Evolutionary conservation across 2,797 vertebrate genomes (phyloP).

Genomic region (Lepidocolaptes lacrymiger): DNA sequence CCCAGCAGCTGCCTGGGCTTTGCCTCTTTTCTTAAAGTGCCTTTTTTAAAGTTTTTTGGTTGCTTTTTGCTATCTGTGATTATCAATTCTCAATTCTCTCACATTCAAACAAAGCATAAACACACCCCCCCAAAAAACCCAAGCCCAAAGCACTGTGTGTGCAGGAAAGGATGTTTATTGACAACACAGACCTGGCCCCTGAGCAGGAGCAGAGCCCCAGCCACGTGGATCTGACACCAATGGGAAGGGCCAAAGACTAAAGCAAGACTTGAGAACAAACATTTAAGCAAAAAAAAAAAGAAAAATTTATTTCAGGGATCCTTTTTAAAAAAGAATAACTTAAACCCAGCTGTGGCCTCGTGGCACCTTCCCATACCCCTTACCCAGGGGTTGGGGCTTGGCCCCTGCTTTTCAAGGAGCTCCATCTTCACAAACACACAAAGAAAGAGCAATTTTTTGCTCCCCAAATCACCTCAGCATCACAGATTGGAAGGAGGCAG

Average conservation of each 20-base stretch:
- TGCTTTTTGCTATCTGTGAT: accelerated
- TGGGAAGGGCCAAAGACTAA: background rate
- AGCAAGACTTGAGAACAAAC: background rate
- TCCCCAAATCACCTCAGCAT: background rate
- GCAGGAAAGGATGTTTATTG: background rate
- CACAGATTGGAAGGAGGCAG: background rate
- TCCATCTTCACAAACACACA: background rate
- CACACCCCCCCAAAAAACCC: accelerated
- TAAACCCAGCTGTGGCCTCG: background rate
- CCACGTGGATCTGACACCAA: accelerated
- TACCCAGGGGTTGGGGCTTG: background rate
- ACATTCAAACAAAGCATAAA: background rate
- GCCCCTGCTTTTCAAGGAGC: background rate
- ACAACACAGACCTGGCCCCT: background rate
- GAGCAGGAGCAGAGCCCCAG: background rate
- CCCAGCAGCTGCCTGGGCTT: background rate
- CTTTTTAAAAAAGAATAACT: conserved; percentile 12
- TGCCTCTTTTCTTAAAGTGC: background rate
- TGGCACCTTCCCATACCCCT: background rate
- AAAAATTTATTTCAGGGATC: background rate
- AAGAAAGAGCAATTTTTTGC: background rate
- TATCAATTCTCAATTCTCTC: background rate
- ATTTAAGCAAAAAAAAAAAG: background rate
- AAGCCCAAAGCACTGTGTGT: background rate
- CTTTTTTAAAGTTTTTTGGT: background rate